These are phyloP conservation scores for Camptogramma bilineatum DNA, from an alignment of 2,888 invertebrate genomes.

Conservation along the genomic window DNA sequence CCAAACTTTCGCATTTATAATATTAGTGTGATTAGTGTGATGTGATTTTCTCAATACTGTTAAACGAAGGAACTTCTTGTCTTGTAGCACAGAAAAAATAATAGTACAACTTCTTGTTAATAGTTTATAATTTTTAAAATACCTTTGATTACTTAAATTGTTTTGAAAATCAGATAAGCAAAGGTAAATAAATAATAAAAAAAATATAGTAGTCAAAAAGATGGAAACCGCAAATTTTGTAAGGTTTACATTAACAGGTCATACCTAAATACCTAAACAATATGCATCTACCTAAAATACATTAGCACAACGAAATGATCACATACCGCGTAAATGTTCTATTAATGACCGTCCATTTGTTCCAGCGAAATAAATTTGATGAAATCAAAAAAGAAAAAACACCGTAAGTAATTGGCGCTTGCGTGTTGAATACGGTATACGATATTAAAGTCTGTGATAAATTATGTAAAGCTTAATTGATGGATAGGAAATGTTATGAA, in stretches of 20 bases:
- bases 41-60: too few species aligned
- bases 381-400: constrained; percentile 70
- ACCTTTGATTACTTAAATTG: too few species aligned
- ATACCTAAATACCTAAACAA: background rate
- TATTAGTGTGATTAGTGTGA: too few species aligned
- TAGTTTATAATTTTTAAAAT: too few species aligned
- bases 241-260: background rate
- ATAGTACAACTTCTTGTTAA: too few species aligned
- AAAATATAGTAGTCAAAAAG: too few species aligned
- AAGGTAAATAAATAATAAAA: too few species aligned
- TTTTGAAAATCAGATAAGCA: too few species aligned
- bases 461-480: constrained; percentile 40
- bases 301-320: constrained; percentile 24
- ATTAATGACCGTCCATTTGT: constrained; percentile 70
- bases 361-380: constrained; percentile 73
- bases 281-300: constrained; percentile 8
- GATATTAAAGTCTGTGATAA: constrained; percentile 49
- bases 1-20: too few species aligned
- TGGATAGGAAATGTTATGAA: constrained; percentile 27
- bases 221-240: background rate
- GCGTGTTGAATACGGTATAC: constrained; percentile 55
- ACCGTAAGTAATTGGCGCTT: constrained; percentile 60
- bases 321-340: constrained; percentile 63
- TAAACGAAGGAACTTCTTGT: too few species aligned
- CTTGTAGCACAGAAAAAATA: too few species aligned